Evolutionary conservation across 2,113 vertebrate genomes (phyloP).

Genomic region (Hippopotamus amphibius): DNA sequence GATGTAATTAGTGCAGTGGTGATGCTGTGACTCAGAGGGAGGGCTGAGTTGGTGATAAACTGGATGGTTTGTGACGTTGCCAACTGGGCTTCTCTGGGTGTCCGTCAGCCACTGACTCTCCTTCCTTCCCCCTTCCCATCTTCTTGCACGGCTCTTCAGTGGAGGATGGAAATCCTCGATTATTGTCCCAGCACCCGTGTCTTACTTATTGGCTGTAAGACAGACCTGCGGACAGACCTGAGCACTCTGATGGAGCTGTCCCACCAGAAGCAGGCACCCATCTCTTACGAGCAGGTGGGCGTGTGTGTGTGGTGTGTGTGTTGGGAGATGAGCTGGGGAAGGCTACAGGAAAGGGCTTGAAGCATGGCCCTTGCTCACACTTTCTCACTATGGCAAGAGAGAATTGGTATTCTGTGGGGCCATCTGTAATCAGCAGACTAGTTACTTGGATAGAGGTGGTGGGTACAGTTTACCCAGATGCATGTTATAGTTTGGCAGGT

Average conservation of each 20-base stretch:
- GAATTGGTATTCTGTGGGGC: neutral
- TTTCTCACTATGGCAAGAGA: neutral
- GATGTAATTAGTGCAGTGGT: conserved; percentile 60
- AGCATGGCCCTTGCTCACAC: neutral
- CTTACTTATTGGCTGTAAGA: conserved; percentile 96
- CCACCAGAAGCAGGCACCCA: conserved; percentile 94
- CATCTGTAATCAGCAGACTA: neutral
- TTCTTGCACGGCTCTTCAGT: conserved; percentile 84
- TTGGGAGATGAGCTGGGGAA: neutral
- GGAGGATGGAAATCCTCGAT: conserved; percentile 96
- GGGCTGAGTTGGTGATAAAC: neutral
- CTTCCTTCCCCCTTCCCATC: neutral
- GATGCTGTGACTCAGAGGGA: conserved; percentile 64
- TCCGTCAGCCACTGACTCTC: conserved; percentile 22
- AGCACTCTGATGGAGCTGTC: conserved; percentile 98
- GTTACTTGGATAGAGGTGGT: neutral
- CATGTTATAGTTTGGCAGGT: neutral
- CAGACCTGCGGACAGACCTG: conserved; percentile 95
- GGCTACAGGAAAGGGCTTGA: neutral
- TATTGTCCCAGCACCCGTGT: conserved; percentile 95
- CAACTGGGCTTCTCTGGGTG: neutral
- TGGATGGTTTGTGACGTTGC: neutral
- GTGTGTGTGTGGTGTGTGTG: neutral
- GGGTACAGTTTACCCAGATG: neutral
- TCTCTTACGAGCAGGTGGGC: conserved; percentile 98